Conservation (phyloP, 1,140 invertebrate genomes). For the Aphelenchoides besseyi region DNA sequence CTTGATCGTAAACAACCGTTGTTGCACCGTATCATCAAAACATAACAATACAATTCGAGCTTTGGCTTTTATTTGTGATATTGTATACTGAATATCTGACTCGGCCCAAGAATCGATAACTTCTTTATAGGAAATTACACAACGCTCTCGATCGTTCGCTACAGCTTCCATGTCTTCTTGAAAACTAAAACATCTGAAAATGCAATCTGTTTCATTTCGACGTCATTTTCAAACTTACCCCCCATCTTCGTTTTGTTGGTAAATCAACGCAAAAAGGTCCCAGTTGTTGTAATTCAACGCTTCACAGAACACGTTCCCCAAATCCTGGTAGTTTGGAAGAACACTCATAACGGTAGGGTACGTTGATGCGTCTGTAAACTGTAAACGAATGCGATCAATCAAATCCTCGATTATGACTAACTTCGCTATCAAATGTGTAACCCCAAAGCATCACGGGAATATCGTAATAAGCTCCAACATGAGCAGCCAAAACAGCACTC, state of each 20-base stretch:
- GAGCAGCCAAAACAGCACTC: conserved; percentile 19
- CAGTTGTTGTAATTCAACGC: conserved; percentile 10
- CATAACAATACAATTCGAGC: conserved; percentile 31
- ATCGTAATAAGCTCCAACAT: conserved; percentile 27
- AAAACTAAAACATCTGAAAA: conserved; percentile 27
- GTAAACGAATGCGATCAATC: not conserved
- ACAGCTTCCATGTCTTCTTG: conserved; percentile 33
- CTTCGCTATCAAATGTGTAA: conserved; percentile 16
- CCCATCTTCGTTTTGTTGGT: conserved; percentile 34
- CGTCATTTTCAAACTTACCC: no score
- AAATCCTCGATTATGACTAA: no score
- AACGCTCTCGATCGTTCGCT: conserved; percentile 17
- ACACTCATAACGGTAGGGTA: conserved; percentile 22
- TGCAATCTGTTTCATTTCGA: no score
- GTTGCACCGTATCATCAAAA: conserved; percentile 24
- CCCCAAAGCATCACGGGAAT: conserved; percentile 23
- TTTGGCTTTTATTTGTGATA: conserved; percentile 9
- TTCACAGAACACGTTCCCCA: conserved; percentile 17
- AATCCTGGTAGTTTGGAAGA: conserved; percentile 26
- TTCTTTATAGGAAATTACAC: conserved; percentile 25
- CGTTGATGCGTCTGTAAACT: conserved; percentile 14
- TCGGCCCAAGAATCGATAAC: conserved; percentile 18
- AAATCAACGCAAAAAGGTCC: conserved; percentile 27
- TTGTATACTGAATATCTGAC: conserved; percentile 2
- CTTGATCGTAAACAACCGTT: conserved; percentile 33